These are phyloP conservation scores for Abrostola triplasia DNA, from an alignment of 2,888 invertebrate genomes.

Conservation along the genomic window DNA sequence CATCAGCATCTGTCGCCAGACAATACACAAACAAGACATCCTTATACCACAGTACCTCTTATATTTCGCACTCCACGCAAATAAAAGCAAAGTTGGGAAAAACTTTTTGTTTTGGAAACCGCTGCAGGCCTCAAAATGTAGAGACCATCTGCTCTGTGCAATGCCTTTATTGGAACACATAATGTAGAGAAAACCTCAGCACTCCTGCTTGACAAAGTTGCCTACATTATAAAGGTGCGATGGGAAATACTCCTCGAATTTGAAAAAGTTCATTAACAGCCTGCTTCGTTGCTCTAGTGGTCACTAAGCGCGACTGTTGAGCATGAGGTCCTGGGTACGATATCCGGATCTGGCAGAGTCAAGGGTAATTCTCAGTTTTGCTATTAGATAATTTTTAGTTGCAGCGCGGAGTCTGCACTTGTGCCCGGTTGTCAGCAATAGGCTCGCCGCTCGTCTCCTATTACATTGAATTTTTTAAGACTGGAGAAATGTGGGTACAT, in stretches of 20 bases:
- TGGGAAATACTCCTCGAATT: conserved; percentile 18
- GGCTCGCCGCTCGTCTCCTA: no score
- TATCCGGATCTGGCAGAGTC: no score
- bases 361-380: no score
- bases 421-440: no score
- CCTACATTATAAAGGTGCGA: conserved; percentile 36
- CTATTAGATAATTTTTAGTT: no score
- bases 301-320: no score
- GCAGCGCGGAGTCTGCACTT: no score
- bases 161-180: conserved; percentile 52
- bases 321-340: no score
- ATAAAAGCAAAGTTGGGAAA: conserved; percentile 2
- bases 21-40: not conserved
- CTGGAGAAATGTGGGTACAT: no score
- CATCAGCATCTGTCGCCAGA: not conserved
- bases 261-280: conserved; percentile 44
- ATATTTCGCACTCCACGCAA: not conserved
- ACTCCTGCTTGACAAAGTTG: conserved; percentile 35
- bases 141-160: conserved; percentile 32
- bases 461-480: no score
- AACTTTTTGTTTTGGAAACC: conserved; percentile 11
- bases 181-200: conserved; percentile 35
- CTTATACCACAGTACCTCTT: not conserved
- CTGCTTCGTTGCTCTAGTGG: no score
- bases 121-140: conserved; percentile 28